Base-by-base conservation (phyloP, 92 coral and sea anemone genomes). In the Parazoanthus atlanticus region DNA sequence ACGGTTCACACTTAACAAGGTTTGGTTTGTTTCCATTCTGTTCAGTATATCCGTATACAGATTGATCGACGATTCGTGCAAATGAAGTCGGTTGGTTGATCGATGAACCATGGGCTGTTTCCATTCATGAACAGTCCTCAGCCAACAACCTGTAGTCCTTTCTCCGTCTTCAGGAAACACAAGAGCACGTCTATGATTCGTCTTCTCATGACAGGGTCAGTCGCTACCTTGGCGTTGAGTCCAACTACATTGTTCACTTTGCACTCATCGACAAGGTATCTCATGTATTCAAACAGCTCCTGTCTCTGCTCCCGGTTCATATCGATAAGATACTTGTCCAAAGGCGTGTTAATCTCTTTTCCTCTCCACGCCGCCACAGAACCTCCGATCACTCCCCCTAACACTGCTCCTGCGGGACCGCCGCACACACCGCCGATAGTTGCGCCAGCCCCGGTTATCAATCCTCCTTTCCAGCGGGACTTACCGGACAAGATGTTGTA, bases 381-480 rank as follows among this genome's bases (percentile, higher is more conserved):
- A 36, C 98, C 98, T 6, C 96, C 98, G 34, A 93, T 90, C 8
- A 93, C 86, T 0, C 98, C 94, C 46, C 98, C 98, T 3, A 95
- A 54, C 11, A 92, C 95, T 2, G 91, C 91, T 31, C 98, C 98
- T 7, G 91, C 88, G 1, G 98, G 98, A 0, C 98, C 98, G 58
- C 94, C 94, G 30, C 98, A 95, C 6, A 95, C 95, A 0, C 98
- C 98, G 7, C 98, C 98, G 15, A 95, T 90, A 6, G 98, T 95
- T 0, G 96, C 98, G 0, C 95, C 96, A 0, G 93, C 72, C 0
- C 98, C 96, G 0, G 98, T 84, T 5, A 93, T 83, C 1, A 95
- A 32, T 3, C 96, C 93, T 17, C 96, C 96, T 81, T 90, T 95
- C 49, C 91, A 82, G 25, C 94, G 89, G 13, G 94, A 88, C 46